These are phyloP conservation scores for Eidolon dupreanum DNA, from an alignment of 2,797 vertebrate genomes.

Conservation along the genomic window DNA sequence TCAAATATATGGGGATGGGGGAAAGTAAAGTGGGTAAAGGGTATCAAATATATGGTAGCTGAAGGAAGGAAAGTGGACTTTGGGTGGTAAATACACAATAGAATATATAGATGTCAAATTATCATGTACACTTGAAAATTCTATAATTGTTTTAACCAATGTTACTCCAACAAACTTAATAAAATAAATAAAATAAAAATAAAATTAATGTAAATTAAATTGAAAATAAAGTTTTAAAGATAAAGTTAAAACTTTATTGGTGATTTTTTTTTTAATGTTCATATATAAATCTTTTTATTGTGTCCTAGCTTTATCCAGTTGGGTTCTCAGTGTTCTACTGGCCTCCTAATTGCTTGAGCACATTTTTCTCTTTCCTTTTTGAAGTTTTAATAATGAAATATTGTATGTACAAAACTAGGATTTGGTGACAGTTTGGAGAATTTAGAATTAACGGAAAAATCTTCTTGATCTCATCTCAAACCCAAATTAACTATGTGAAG, in stretches of 20 bases:
- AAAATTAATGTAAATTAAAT: neutral
- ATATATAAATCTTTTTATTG: neutral
- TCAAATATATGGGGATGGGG: too few species aligned
- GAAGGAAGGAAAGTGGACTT: too few species aligned
- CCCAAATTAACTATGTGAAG: neutral
- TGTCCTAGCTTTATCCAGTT: neutral
- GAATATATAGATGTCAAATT: too few species aligned
- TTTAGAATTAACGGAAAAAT: neutral
- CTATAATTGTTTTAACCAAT: too few species aligned
- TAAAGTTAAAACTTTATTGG: neutral
- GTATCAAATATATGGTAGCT: too few species aligned
- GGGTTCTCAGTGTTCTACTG: neutral
- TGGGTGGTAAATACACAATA: too few species aligned
- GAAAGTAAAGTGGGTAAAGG: too few species aligned
- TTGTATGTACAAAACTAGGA: neutral
- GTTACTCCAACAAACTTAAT: too few species aligned
- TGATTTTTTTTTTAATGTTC: neutral
- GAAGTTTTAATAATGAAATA: neutral
- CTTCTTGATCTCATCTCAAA: neutral
- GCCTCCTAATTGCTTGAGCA: neutral
- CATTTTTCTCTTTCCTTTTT: neutral
- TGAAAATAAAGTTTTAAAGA: too few species aligned
- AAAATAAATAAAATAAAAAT: too few species aligned
- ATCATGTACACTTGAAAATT: too few species aligned
- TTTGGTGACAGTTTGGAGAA: neutral